A percentile compares a stretch with the other conserved stretches of the same genome.
These are phyloP conservation scores for Aleadryas rufinucha DNA, from an alignment of 2,113 vertebrate genomes.

Conservation along the genomic window DNA sequence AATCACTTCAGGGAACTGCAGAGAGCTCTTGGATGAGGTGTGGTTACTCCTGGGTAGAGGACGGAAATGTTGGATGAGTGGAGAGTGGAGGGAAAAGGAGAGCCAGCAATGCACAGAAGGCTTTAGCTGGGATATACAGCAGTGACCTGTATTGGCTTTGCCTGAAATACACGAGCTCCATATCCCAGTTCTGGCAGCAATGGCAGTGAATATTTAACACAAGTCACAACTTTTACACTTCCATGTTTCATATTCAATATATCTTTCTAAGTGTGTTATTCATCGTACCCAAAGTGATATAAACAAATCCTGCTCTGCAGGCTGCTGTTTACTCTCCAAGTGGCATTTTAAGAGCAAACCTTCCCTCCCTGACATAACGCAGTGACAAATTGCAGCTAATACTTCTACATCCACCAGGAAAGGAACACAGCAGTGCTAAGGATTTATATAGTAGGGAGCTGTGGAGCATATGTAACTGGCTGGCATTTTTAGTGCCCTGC, in stretches of 20 bases:
- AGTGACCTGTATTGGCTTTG: not conserved
- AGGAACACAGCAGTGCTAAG: not conserved
- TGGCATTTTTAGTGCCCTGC: slow-evolving; percentile 55
- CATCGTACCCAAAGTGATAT: slow-evolving; percentile 39
- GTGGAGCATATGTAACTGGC: slow-evolving; percentile 21
- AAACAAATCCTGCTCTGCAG: slow-evolving; percentile 53
- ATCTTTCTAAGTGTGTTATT: slow-evolving; percentile 62
- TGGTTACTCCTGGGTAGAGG: not conserved
- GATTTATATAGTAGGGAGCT: slow-evolving; percentile 27
- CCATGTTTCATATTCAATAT: slow-evolving; percentile 41
- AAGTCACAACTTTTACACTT: slow-evolving; percentile 42
- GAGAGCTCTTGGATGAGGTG: not conserved
- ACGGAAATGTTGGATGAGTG: not conserved
- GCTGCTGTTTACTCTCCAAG: slow-evolving; percentile 58
- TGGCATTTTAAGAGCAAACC: slow-evolving; percentile 53
- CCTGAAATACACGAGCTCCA: not conserved
- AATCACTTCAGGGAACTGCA: not conserved
- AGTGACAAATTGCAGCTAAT: slow-evolving; percentile 59
- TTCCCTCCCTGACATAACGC: slow-evolving; percentile 7
- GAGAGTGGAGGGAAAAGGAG: not conserved
- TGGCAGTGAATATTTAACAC: slow-evolving; percentile 43
- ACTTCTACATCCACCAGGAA: not conserved
- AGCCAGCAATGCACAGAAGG: not conserved
- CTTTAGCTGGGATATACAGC: not conserved
- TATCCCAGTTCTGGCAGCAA: not conserved